phyloP scores from a whole-genome alignment of 2,113 vertebrate genomes.

The Tenebrosternarchus preto region DNA sequence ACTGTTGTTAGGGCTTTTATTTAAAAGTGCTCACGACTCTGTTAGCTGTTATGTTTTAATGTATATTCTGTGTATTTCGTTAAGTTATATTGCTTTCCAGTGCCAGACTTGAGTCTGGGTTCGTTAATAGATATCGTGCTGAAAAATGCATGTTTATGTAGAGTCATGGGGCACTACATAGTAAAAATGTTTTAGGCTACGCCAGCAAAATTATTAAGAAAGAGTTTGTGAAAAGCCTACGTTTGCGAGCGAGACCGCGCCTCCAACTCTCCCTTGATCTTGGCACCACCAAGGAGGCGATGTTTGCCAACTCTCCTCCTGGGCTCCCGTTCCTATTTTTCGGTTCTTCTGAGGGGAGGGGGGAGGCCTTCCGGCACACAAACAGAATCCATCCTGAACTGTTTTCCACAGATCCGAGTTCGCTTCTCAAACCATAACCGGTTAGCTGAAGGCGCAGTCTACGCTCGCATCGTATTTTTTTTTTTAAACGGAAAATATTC shows the following conservation, averaged over 20 bases:
- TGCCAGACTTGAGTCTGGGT: neutral
- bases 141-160: slow-evolving; percentile 47
- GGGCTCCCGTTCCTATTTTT: no score
- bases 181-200: slow-evolving; percentile 38
- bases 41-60: slow-evolving; percentile 33
- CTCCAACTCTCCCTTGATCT: no score
- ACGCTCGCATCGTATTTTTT: no score
- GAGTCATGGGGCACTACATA: slow-evolving; percentile 36
- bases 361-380: no score
- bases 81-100: slow-evolving; percentile 32
- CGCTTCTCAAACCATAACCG: no score
- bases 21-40: slow-evolving; percentile 34
- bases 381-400: no score
- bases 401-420: no score
- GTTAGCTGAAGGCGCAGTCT: no score
- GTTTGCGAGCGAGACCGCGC: neutral
- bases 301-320: no score
- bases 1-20: slow-evolving; percentile 13
- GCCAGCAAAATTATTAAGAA: slow-evolving; percentile 41
- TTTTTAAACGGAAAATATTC: no score
- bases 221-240: neutral
- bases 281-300: no score
- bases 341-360: no score
- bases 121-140: slow-evolving; percentile 15
- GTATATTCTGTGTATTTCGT: neutral